Base-by-base conservation (phyloP, 37 sponge, comb jelly and placozoan genomes). In the Crambe crambe region DNA sequence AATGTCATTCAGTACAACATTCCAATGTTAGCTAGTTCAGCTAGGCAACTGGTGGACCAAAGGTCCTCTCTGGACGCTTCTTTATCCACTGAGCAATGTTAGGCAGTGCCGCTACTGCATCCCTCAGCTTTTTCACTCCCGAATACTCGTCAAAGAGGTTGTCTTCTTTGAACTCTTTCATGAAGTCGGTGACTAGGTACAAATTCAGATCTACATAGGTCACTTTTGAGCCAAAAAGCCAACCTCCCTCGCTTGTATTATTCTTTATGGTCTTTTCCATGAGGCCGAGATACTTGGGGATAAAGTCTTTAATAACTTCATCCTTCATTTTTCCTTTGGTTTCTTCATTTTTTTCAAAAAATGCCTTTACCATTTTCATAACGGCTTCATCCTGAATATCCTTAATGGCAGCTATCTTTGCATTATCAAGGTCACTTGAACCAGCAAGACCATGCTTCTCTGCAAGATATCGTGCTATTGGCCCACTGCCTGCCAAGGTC, bases 61-160 rank as follows among this genome's bases (percentile, higher is more conserved):
- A 60, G 6, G 23, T 60, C 61, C 27, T 60, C 61, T 86, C 71
- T 32, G 87, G 87, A 23, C 81, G 65, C 37, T 80, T 71, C 62
- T 80, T 68, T 2, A 87, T 66, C 87, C 87, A 87, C 75, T 80
- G 80, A 2, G 81, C 81, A 32, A 87, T 87, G 72, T 80, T 75
- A 29, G 87, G 81, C 23, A 80, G 81, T 17, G 54, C 38, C 27
- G 43, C 75, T 10, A 87, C 81, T 23, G 47, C 36, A 30, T 43
- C 58, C 18, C 6, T 74, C 32, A 76, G 37, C 61, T 68, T 87
- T 35, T 56, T 30, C 42, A 87, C 8, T 5, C 39, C 61, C 0
- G 87, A 76, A 58, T 47, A 87, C 9, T 41, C 56, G 37, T 74
- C 81, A 10, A 87, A 63, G 0, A 59, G 61, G 25, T 56, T 42